phyloP scores from a whole-genome alignment of 2,113 vertebrate species.

The Oreochromis aureus region DNA sequence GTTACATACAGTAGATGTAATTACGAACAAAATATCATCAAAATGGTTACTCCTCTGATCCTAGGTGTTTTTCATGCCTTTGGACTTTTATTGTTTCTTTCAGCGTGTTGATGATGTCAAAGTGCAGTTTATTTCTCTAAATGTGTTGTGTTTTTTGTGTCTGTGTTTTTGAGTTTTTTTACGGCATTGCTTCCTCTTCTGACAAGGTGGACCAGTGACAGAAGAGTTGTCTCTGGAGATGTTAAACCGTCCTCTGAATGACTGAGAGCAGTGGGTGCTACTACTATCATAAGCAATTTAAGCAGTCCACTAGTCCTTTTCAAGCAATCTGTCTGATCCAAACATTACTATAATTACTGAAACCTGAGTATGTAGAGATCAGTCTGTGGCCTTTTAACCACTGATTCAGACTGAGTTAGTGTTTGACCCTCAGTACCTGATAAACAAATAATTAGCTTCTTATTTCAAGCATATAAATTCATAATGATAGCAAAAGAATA shows the following conservation, averaged over 20 bases:
- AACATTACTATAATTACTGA: neutral
- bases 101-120: accelerated
- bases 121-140: neutral
- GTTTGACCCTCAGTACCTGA: neutral
- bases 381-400: neutral
- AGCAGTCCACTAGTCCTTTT: neutral
- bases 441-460: neutral
- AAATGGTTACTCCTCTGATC: neutral
- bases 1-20: neutral
- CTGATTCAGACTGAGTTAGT: neutral
- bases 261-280: neutral
- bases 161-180: neutral
- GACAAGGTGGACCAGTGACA: neutral
- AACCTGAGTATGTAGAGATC: neutral
- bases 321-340: neutral
- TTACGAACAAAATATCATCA: neutral
- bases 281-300: neutral
- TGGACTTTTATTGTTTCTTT: neutral
- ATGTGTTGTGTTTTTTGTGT: neutral
- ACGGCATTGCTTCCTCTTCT: accelerated
- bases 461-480: neutral
- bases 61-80: accelerated
- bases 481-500: neutral
- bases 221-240: neutral
- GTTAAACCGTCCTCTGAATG: neutral